Evolutionary conservation across 1,140 invertebrate species (phyloP).

Genomic region (Helicoverpa zea): DNA sequence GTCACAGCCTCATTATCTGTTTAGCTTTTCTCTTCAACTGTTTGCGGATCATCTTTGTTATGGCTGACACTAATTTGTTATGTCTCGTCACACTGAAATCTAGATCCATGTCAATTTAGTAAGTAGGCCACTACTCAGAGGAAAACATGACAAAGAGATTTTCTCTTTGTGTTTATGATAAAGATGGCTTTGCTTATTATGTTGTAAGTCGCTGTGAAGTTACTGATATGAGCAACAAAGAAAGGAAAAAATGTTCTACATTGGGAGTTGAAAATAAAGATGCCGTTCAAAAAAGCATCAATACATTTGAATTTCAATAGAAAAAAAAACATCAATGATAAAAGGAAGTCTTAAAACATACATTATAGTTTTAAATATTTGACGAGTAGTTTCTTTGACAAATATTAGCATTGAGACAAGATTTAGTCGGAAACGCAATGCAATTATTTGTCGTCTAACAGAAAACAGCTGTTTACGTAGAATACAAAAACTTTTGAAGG

Average conservation of each 20-base stretch:
- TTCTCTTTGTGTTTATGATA: conserved; percentile 35
- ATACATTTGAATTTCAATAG: not conserved
- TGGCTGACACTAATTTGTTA: conserved; percentile 4
- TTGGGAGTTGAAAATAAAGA: not conserved
- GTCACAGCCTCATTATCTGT: not conserved
- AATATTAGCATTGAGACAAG: not conserved
- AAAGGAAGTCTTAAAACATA: not conserved
- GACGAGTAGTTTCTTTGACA: not conserved
- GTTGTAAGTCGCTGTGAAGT: not conserved
- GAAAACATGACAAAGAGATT: conserved; percentile 12
- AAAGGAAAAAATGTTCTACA: not conserved
- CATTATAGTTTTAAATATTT: not conserved
- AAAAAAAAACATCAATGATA: not conserved
- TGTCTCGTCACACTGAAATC: not conserved
- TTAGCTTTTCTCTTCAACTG: not conserved
- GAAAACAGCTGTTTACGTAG: not conserved
- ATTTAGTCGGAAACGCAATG: not conserved
- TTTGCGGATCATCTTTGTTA: not conserved
- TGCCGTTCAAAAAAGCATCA: not conserved
- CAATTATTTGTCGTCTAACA: not conserved
- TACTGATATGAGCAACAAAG: conserved; percentile 8
- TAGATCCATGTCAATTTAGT: conserved; percentile 26
- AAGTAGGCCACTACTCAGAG: conserved; percentile 7
- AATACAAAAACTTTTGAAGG: not conserved
- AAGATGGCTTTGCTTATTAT: conserved; percentile 4